phyloP scores from a whole-genome alignment of 2,888 invertebrate genomes.

The Eristalinus aeneus region DNA sequence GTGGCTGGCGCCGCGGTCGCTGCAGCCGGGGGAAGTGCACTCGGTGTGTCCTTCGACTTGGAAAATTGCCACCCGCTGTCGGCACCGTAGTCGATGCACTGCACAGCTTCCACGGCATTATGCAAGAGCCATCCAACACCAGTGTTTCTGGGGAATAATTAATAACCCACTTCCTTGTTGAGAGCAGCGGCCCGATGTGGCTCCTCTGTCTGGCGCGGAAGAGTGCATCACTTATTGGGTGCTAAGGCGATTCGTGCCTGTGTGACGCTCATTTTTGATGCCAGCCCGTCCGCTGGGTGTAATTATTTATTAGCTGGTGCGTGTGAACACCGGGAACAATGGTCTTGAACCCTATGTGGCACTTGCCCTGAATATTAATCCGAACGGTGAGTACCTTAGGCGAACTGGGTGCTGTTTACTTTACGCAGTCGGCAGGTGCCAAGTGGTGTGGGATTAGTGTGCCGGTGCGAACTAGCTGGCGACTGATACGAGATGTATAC shows the following conservation, averaged over 20 bases:
- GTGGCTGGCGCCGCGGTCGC: not conserved
- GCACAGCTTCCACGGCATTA: not conserved
- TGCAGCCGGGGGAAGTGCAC: not conserved
- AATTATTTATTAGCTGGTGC: conserved; percentile 28
- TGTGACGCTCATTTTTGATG: conserved; percentile 33
- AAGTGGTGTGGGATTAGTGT: not conserved
- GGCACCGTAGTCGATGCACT: too few relatives aligned
- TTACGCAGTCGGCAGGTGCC: not conserved
- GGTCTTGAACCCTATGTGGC: conserved; percentile 5
- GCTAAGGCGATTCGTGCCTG: conserved; percentile 13
- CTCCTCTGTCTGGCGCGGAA: not conserved
- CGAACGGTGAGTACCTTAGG: not conserved
- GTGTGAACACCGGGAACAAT: conserved; percentile 25
- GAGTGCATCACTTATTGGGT: not conserved
- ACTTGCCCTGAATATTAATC: conserved; percentile 20
- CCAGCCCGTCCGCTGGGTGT: conserved; percentile 1
- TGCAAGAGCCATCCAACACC: not conserved
- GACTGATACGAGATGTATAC: not conserved
- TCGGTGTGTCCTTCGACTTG: conserved; percentile 14
- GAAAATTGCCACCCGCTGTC: not conserved
- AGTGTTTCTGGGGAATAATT: not conserved
- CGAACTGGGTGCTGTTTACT: not conserved
- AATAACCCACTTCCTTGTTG: not conserved
- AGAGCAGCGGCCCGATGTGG: not conserved
- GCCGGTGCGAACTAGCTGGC: not conserved